Base-by-base conservation (phyloP, 1,140 invertebrate species). In the Acyrthosiphon pisum region DNA sequence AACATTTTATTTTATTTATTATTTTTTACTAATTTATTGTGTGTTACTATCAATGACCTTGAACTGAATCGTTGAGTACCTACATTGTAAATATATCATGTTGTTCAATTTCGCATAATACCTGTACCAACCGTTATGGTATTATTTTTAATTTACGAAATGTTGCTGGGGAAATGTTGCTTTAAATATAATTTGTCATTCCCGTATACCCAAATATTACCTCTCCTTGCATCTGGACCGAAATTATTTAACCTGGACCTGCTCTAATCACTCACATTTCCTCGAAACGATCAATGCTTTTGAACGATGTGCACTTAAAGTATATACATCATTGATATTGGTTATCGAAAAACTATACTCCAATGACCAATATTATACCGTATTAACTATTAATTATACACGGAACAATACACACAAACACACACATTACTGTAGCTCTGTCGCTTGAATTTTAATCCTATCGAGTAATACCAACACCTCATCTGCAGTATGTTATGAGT, bases 391-490 rank as follows among this genome's bases (percentile, higher is more conserved):
- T 44, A 18, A 76, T 76, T 76, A 30, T 76, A 84, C 37, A 41
- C 37, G 23, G 20, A 44, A 86, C 41, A 86, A 44, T 44, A 68
- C 30, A 68, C 26, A n/a, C 11, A 44, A 11, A 44, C n/a, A 88
- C 44, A n/a, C 1, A n/a, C 18, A 35, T 7, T 37, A 50, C 18
- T 60, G 53, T 60, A 90, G 56, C 20, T 44, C 89, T 90, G 56
- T 90, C 89, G 89, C 53, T 90, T 90, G 53, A 90, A 90, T 68
- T 90, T 90, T 90, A 90, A 90, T 90, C 53, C 53, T 68, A 26
- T 90, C 14, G 26, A 68, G 37, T 68, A 53, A n/a, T 87, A 56
- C 37, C 7, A 53, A 89, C 50, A 56, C 50, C 8, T 89, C 87
- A 56, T 89, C 20, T 89, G 23, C 14, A 41, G 41, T 87, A 87